Evolutionary conservation across 2,888 invertebrate species (phyloP), one percentile per base, ranked within the genome.

Genomic region (Macrosoma leucophasiata): DNA sequence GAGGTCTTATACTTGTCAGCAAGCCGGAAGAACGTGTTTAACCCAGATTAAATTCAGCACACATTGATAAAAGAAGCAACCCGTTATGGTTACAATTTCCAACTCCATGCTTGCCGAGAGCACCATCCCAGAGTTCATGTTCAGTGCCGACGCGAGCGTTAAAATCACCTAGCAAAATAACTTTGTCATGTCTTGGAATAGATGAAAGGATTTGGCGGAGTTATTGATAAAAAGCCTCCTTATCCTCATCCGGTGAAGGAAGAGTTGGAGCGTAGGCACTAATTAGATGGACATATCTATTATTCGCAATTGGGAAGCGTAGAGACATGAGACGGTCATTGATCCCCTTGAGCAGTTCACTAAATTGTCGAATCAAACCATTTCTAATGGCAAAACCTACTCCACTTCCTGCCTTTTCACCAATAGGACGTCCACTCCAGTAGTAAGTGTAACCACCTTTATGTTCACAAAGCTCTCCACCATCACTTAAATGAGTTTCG

Each of bases 341-440:
- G 13, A 43, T 15, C 3, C 46, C 39, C n/a, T 30, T 37, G 3
- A 36, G 42, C 14, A 24, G 7, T 21, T 47, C 42, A 12, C 15
- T 12, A 7, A 41, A 32, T 7, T 20, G 14, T 22, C 23, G 24
- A 4, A 31, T 33, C 3, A 41, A 12, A 2, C 11, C 24, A 17
- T 34, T 44, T 15, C 28, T 24, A 2, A 31, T 31, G 5, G 31
- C 23, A 18, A 31, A 30, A 17, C 31, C 31, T 17, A 31, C 31
- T 13, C 23, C 31, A 24, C 24, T 24, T 3, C 17, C 18, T n/a
- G 31, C 12, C 18, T 18, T 10, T 18, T 31, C 18, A 15, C n/a
- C n/a, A n/a, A n/a, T n/a, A n/a, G n/a, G n/a, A n/a, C n/a, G 13
- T 26, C 37, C 32, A 7, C 9, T 35, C 32, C 39, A 34, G 24